A percentile compares a stretch with the other conserved stretches of the same genome.
These are phyloP conservation scores for Procavia capensis DNA, from an alignment of 2,113 vertebrate species.

Conservation along the genomic window DNA sequence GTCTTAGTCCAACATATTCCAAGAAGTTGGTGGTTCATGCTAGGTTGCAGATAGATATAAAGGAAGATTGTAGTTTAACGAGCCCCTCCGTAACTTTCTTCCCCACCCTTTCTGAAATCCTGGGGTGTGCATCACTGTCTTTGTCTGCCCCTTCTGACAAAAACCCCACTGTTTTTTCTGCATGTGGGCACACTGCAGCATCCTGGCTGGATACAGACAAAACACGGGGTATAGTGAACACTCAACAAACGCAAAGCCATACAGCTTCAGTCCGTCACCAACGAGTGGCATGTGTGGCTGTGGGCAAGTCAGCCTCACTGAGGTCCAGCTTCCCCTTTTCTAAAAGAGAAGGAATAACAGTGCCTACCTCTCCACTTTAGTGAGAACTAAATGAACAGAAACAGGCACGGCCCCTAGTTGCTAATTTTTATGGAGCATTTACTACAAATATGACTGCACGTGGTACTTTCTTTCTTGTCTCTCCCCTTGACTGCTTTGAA, in stretches of 20 bases:
- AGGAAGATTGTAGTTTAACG: too few species aligned
- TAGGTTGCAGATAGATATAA: too few species aligned
- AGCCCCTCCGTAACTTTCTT: too few species aligned
- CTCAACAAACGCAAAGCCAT: neutral
- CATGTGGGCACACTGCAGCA: too few species aligned
- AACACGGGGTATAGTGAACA: rapidly evolving
- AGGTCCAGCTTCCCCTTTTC: neutral
- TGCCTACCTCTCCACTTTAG: rapidly evolving
- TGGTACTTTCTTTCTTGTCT: rapidly evolving
- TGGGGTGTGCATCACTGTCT: too few species aligned
- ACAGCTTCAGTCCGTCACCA: neutral
- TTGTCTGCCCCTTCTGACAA: too few species aligned
- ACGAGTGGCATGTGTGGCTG: too few species aligned
- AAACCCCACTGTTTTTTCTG: too few species aligned
- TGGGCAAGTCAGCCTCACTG: rapidly evolving
- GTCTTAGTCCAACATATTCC: too few species aligned
- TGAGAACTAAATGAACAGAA: neutral
- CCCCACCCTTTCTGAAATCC: too few species aligned
- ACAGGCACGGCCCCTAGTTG: rapidly evolving
- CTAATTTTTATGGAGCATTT: neutral
- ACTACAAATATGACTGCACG: rapidly evolving
- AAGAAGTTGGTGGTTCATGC: too few species aligned
- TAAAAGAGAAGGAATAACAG: neutral
- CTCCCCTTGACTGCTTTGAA: neutral
- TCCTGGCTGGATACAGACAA: too few species aligned